Conservation (phyloP, 2,113 vertebrate genomes). For the Oncorhynchus tshawytscha region DNA sequence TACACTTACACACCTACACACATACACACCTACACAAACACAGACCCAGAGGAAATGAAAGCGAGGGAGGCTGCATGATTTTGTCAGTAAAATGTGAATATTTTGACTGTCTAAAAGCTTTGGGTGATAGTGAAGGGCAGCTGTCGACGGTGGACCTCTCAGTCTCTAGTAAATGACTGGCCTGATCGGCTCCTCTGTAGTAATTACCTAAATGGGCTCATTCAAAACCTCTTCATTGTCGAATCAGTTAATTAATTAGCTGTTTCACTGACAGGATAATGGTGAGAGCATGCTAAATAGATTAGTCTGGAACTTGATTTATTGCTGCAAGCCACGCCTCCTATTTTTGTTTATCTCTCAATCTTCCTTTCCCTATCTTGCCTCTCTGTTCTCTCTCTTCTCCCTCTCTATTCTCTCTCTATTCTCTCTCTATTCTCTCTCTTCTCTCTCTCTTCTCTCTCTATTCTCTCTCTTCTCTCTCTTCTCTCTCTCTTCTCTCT, state of each 20-base stretch:
- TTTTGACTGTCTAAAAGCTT: conserved; percentile 18
- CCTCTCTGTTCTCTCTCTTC: conserved; percentile 51
- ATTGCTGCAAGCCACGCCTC: conserved; percentile 77
- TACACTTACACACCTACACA: too few species aligned
- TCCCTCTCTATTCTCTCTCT: conserved; percentile 50
- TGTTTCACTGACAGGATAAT: conserved; percentile 97
- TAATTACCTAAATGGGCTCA: conserved; percentile 98
- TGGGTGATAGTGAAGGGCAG: conserved; percentile 64
- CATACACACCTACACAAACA: too few species aligned
- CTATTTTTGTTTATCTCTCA: conserved; percentile 70
- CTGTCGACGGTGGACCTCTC: conserved; percentile 65
- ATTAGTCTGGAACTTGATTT: conserved; percentile 91
- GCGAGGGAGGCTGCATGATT: too few species aligned
- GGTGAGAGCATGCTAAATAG: conserved; percentile 97
- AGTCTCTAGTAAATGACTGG: conserved; percentile 82
- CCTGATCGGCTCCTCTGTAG: conserved; percentile 90
- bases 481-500: conserved; percentile 10
- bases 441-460: conserved; percentile 29
- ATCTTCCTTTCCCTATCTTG: conserved; percentile 30
- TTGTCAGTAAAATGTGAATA: neutral
- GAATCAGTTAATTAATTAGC: conserved; percentile 99
- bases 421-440: conserved; percentile 42
- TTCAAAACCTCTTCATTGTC: conserved; percentile 98
- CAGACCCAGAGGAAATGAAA: too few species aligned
- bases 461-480: conserved; percentile 53